These are phyloP conservation scores for Onychostruthus taczanowskii DNA, from an alignment of 2,113 vertebrate genomes.

Conservation along the genomic window DNA sequence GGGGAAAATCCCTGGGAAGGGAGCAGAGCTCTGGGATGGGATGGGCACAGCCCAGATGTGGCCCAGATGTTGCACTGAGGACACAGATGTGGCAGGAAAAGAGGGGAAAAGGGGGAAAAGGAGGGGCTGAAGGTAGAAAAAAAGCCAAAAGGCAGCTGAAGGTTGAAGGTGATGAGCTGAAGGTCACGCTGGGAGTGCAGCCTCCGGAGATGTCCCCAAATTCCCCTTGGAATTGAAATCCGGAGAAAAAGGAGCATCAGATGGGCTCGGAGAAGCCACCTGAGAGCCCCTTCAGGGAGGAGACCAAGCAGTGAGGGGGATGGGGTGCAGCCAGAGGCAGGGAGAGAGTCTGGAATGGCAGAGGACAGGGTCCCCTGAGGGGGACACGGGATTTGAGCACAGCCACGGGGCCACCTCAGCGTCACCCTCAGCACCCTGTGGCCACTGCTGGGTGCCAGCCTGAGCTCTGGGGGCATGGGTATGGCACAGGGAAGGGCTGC, in stretches of 20 bases:
- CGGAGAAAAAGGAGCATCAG: not conserved
- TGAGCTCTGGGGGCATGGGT: rapidly evolving
- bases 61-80: not conserved
- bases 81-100: not conserved
- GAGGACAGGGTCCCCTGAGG: no score
- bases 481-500: rapidly evolving
- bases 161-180: not conserved
- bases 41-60: not conserved
- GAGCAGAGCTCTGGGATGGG: not conserved
- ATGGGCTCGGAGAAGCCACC: rapidly evolving
- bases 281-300: not conserved
- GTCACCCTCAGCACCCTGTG: not conserved
- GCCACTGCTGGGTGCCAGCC: not conserved
- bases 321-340: not conserved
- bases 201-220: not conserved
- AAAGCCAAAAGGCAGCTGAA: not conserved
- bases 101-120: no score
- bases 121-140: not conserved
- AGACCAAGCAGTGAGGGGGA: not conserved
- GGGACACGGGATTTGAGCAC: not conserved
- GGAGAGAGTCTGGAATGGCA: not conserved
- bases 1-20: not conserved
- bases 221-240: not conserved
- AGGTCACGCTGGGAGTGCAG: rapidly evolving
- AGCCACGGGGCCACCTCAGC: not conserved